Evolutionary conservation across 2,888 invertebrate species (phyloP), one percentile per base, ranked within the genome.

Genomic region (Zygogramma bicolorata): DNA sequence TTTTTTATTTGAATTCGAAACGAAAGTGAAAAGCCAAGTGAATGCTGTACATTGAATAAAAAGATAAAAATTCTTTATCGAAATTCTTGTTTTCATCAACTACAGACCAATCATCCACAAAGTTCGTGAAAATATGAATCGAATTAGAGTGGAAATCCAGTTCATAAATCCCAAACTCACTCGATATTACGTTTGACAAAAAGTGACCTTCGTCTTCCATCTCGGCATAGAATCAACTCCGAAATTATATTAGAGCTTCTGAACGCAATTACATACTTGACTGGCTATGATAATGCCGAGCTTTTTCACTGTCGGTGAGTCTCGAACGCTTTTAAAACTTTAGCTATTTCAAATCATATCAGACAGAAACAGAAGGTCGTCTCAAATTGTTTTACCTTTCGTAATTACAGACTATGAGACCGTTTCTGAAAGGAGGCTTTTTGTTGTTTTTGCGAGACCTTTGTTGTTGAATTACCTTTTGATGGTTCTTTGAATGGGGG

Each of bases 251-350:
- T 49, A 40, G 42, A 27, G 46, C 53, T 59, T 59, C 68, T 74
- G 75, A 77, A 76, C 69, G 76, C 76, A 77, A 79, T 79, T 79
- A 79, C 75, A 79, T 77, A 79, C 75, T 74, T 68, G 60, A 75
- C 71, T 77, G 77, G 74, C 73, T 79, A 75, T 79, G 79, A 70
- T 76, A 77, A 79, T 77, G 73, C 60, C 63, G 27, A 29, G 67
- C 57, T 71, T 68, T 71, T 68, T 71, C 71, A 71, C 53, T 65
- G 71, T 71, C 71, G 71, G 71, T 61, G 34, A 31, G 31, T 42
- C 46, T 61, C 29, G 61, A 71, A 40, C 34, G 46, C 34, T 70
- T 58, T 65, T 49, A 10, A 40, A 58, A 59, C 58, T 60, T 34
- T 15, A 18, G 53, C 49, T 40, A 22, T 58, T 29, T 61, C 59